phyloP scores from a whole-genome alignment of 2,797 vertebrate species.

The Botia almorhae region DNA sequence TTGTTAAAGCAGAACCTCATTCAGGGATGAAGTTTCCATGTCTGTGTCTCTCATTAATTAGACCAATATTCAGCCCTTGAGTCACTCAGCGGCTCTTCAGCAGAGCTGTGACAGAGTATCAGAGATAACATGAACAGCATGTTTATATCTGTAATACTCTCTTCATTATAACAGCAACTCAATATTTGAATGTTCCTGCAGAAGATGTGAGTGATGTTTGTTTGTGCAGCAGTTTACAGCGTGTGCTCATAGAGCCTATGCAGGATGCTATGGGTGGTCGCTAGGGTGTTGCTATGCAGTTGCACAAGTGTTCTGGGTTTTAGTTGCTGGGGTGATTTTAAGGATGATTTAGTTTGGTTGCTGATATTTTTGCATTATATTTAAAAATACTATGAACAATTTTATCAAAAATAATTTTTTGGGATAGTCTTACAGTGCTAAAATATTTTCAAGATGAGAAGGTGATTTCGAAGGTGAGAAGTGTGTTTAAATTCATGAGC shows the following conservation, averaged over 20 bases:
- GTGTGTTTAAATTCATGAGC: no score
- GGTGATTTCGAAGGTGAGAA: no score
- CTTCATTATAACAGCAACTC: background rate
- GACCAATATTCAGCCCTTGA: background rate
- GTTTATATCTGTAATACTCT: background rate
- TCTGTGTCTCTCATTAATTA: background rate
- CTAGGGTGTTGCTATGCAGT: background rate
- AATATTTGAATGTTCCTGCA: background rate
- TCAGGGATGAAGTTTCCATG: background rate
- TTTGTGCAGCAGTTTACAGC: no score
- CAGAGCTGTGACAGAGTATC: background rate
- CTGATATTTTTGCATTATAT: background rate
- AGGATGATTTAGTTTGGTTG: background rate
- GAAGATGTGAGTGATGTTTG: background rate
- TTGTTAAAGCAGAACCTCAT: constrained; percentile 8
- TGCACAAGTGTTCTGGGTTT: background rate
- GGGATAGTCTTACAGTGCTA: no score
- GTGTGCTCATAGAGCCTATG: no score
- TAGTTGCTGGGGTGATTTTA: no score
- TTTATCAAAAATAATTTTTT: no score
- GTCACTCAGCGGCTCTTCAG: background rate
- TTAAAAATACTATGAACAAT: no score
- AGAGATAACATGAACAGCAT: no score
- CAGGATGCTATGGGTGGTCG: background rate
- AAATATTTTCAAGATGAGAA: no score